Evolutionary conservation across 2,888 invertebrate species (phyloP).

Genomic region (Phengaris alcon): DNA sequence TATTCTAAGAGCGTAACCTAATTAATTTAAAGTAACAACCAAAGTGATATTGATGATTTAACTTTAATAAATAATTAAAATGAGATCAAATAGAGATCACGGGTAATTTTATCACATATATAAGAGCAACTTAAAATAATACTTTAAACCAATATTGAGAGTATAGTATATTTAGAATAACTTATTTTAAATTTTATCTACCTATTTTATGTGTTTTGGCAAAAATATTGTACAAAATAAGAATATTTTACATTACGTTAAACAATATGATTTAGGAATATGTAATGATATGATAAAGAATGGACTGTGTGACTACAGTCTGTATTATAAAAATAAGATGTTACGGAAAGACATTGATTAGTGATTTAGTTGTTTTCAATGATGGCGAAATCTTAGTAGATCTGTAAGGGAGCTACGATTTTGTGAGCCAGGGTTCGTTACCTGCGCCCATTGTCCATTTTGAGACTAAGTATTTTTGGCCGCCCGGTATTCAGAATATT

Average conservation of each 20-base stretch:
- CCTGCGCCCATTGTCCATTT: background rate
- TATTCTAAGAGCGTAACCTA: background rate
- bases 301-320: constrained; percentile 11
- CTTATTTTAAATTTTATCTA: background rate
- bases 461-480: background rate
- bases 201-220: constrained; percentile 13
- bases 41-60: constrained; percentile 3
- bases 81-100: constrained; percentile 5
- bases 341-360: constrained; percentile 1
- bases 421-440: background rate
- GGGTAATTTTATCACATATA: background rate
- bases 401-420: background rate
- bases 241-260: background rate
- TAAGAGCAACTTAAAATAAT: constrained; percentile 15
- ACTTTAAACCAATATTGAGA: background rate
- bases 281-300: constrained; percentile 19
- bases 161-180: background rate
- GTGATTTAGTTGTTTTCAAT: constrained; percentile 2
- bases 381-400: background rate
- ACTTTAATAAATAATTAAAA: background rate
- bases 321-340: background rate
- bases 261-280: background rate
- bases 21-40: constrained; percentile 6
- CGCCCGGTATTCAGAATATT: background rate
- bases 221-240: constrained; percentile 17